Base-by-base conservation (phyloP, 2,888 invertebrate species). In the Polydrusus tereticollis region DNA sequence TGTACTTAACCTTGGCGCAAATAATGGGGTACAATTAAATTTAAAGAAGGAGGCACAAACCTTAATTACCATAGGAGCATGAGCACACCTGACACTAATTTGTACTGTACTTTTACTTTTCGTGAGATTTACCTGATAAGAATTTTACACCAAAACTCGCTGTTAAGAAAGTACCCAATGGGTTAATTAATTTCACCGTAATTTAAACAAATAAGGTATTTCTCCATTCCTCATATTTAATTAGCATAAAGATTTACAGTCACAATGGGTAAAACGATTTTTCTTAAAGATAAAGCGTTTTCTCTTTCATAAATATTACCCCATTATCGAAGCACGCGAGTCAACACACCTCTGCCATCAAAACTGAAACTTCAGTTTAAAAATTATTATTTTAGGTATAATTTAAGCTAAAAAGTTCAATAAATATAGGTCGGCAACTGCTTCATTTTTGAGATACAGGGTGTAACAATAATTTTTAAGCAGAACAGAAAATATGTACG, bases 11-110 rank as follows among this genome's bases (percentile, higher is more conserved):
- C 45, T 4, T 8, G 20, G 45, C 3, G 10, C 10, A 47, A 45
- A 20, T 45, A 47, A 21, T 47, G n/a, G n/a, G n/a, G n/a, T 47
- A 21, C 45, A 47, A 47, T 47, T 6, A 16, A 47, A 47, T 47
- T 47, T 12, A 21, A 16, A 21, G 21, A 10, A 10, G 10, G 20
- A 20, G 1, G 1, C 4, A 1, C 20, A 18, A 47, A 10, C 21
- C 14, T 12, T n/a, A n/a, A n/a, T n/a, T n/a, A n/a, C n/a, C 45
- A 47, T 47, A 20, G 8, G 20, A 21, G 21, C 10, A 47, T 12
- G 12, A 47, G 21, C 21, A 21, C 20, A 21, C 10, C 45, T 47
- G 10, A 47, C 8, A 47, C 21, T 21, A 21, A 14, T 47, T 47
- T 21, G 12, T 21, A 21, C 20, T 47, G n/a, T n/a, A n/a, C n/a